phyloP scores from a whole-genome alignment of 2,797 vertebrate genomes.

The Aldrovandia affinis region DNA sequence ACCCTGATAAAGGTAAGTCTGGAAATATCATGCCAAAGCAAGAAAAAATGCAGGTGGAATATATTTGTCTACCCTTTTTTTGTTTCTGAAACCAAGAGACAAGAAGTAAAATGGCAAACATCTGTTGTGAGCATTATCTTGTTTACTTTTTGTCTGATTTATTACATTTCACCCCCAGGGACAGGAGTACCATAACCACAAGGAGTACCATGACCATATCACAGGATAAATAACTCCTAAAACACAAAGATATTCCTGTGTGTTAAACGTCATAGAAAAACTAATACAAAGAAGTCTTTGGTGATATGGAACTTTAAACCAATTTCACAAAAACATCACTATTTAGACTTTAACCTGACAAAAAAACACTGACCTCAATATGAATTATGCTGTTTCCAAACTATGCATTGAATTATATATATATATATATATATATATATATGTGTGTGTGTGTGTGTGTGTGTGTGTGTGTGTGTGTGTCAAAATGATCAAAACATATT shows the following conservation, averaged over 20 bases:
- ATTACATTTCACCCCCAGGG: constrained; percentile 18
- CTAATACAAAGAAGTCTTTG: neutral
- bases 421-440: too few relatives aligned
- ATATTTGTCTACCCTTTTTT: constrained; percentile 55
- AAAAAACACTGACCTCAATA: neutral
- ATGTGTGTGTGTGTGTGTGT: too few relatives aligned
- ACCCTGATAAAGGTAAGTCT: neutral
- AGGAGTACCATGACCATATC: constrained; percentile 45
- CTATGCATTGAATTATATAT: neutral
- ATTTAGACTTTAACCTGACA: neutral
- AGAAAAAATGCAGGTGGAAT: constrained; percentile 68
- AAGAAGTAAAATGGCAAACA: constrained; percentile 44
- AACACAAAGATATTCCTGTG: constrained; percentile 29
- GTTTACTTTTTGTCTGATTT: constrained; percentile 44
- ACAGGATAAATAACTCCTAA: constrained; percentile 24
- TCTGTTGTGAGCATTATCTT: constrained; percentile 44
- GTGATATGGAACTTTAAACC: neutral
- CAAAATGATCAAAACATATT: neutral
- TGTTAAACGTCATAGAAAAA: neutral
- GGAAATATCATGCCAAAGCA: constrained; percentile 23
- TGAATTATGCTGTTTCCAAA: neutral
- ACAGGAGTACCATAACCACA: constrained; percentile 39
- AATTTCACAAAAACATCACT: neutral
- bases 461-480: too few relatives aligned
- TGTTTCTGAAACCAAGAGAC: constrained; percentile 32